phyloP scores from a whole-genome alignment of 2,113 vertebrate species.

The Myotis lucifugus region DNA sequence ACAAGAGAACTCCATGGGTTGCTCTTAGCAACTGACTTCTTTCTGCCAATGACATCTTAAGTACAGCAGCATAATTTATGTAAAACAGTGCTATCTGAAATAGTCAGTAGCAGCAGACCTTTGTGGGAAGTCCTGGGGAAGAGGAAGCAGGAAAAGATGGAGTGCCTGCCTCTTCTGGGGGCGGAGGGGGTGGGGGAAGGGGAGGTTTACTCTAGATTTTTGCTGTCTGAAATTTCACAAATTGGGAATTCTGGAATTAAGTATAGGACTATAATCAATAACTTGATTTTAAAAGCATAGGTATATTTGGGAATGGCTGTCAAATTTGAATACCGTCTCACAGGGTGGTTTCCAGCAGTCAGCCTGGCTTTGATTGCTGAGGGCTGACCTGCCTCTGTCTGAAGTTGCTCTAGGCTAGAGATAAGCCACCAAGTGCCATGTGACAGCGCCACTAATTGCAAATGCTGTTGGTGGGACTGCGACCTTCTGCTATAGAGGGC shows the following conservation, averaged over 20 bases:
- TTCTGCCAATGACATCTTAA: not conserved
- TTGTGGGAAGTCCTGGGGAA: not conserved
- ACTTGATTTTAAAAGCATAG: not conserved
- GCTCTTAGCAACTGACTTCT: not conserved
- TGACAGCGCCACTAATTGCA: rapidly evolving
- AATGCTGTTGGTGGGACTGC: rapidly evolving
- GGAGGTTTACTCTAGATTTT: not conserved
- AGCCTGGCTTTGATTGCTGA: no score
- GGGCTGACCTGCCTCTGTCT: not conserved
- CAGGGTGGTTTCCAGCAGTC: not conserved
- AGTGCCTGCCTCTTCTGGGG: not conserved
- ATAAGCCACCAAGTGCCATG: rapidly evolving
- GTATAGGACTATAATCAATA: not conserved
- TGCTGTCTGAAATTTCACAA: not conserved
- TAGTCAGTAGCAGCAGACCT: rapidly evolving
- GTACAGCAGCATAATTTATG: not conserved
- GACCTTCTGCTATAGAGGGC: not conserved
- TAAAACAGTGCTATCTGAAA: not conserved
- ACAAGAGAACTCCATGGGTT: not conserved
- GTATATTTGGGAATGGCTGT: not conserved
- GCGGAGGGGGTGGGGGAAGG: no score
- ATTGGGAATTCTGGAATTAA: not conserved
- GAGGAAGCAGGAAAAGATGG: not conserved
- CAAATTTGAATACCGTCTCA: not conserved
- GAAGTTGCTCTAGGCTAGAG: rapidly evolving